Base-by-base conservation (phyloP, 2,797 vertebrate genomes). In the Pseudochirops cupreus region DNA sequence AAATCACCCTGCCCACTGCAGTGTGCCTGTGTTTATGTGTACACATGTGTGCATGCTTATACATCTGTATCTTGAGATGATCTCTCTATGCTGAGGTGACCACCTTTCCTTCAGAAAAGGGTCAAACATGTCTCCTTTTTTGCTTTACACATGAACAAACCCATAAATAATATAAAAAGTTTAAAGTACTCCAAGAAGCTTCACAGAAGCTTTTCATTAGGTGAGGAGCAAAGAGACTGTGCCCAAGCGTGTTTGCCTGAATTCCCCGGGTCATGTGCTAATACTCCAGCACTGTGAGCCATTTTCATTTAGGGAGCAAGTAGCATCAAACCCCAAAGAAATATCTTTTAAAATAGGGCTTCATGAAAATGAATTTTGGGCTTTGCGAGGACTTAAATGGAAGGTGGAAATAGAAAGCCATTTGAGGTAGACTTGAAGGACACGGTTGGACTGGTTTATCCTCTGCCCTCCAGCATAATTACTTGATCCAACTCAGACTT, bases 21-120 rank as follows among this genome's bases (percentile, higher is more conserved):
- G 91, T 90, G 96, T 95, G 7, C 9, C 95, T 95, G 53, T 90
- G 54, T 50, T 67, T 96, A 62, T 94, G 12, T 93, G 91, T 95
- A 91, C 95, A 56, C 95, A 26, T 9, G 24, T 18, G 18, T 74
- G 62, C 55, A 91, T 95, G 92, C 67, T 57, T 94, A 87, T 91
- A 57, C 55, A 56, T 95, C 94, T 95, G 31, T 13, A 14, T 62
- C 59, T 62, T 33, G 33, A 16, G 59, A 62, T 33, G 31, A 33
- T 62, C 21, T 74, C 62, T 74, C 14, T 14, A 7, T 97, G 97
- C 90, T 94, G 92, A 97, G 96, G 67, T 95, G 62, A 97, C 89
- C 93, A 93, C 94, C 53, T 96, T 97, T 95, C 90, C 87, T 95
- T 96, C 90, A 89, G 82, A 96, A 91, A 53, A 96, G 55, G 58